Evolutionary conservation across 2,888 invertebrate genomes (phyloP).

Genomic region (Sycophila texana): DNA sequence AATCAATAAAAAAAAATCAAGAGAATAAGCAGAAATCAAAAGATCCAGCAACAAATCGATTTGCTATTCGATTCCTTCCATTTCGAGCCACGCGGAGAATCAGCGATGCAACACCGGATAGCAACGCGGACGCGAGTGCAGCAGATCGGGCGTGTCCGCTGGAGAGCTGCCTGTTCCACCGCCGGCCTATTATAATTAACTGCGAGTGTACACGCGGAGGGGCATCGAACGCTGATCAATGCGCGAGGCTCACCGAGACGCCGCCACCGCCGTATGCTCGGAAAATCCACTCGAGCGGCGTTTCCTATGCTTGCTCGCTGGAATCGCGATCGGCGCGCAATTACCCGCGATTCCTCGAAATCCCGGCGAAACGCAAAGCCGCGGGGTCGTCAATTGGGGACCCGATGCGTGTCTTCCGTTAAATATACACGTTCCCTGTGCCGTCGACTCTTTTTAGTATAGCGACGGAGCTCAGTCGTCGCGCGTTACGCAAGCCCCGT

Average conservation of each 20-base stretch:
- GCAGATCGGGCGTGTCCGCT: background rate
- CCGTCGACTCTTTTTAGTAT: background rate
- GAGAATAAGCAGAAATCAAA: too few species aligned
- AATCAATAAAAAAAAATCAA: too few species aligned
- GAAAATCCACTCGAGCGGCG: background rate
- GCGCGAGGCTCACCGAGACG: background rate
- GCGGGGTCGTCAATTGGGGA: background rate
- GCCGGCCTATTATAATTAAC: constrained; percentile 34
- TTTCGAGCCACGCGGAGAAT: background rate
- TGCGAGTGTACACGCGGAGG: background rate
- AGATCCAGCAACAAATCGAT: too few species aligned
- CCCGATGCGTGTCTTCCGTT: too few species aligned
- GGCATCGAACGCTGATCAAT: constrained; percentile 41
- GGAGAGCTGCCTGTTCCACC: constrained; percentile 9
- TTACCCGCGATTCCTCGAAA: background rate
- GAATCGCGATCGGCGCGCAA: background rate
- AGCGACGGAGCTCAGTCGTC: background rate
- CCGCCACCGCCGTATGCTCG: background rate
- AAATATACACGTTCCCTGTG: too few species aligned
- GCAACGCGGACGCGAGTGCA: background rate
- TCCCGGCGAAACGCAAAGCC: background rate
- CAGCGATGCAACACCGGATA: background rate
- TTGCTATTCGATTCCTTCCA: background rate
- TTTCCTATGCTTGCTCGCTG: background rate
- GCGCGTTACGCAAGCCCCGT: too few species aligned